These are phyloP conservation scores for Drosophila subpulchrella DNA, from an alignment of 1,140 invertebrate genomes.

Conservation along the genomic window DNA sequence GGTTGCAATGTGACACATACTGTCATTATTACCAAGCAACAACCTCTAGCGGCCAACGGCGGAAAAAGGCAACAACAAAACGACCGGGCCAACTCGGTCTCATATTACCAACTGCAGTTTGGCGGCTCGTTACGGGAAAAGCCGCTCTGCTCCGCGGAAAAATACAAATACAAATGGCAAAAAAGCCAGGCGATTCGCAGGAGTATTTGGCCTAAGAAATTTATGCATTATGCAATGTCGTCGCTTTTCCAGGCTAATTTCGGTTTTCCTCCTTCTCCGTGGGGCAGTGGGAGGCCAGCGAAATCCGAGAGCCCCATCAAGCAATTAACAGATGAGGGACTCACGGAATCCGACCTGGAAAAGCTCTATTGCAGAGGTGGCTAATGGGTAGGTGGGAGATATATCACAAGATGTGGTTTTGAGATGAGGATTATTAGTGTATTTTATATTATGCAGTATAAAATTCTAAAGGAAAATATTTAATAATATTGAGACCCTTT, in stretches of 20 bases:
- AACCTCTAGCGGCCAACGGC: conserved; percentile 65
- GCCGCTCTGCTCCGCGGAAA: conserved; percentile 23
- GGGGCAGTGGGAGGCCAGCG: conserved; percentile 1
- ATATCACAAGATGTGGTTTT: background rate
- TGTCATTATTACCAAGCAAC: conserved; percentile 80
- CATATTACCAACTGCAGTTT: conserved; percentile 71
- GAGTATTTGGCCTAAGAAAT: conserved; percentile 52
- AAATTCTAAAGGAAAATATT: background rate
- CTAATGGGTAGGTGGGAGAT: conserved; percentile 3
- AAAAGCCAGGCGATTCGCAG: conserved; percentile 14
- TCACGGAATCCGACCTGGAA: conserved; percentile 1
- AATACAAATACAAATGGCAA: conserved; percentile 6
- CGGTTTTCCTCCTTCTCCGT: conserved; percentile 13
- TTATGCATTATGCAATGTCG: conserved; percentile 76
- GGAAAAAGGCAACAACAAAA: conserved; percentile 7
- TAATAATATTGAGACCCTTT: background rate
- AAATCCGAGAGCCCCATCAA: conserved; percentile 19
- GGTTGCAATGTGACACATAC: conserved; percentile 83
- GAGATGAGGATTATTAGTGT: background rate
- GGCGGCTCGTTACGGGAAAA: conserved; percentile 76
- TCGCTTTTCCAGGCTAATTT: conserved; percentile 46
- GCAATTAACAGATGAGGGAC: conserved; percentile 33
- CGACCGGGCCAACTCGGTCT: conserved; percentile 55
- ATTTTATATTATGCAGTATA: background rate
- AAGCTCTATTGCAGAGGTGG: background rate